Percentiles rank a stretch among this genome's conserved stretches.
These are phyloP conservation scores for rat (Rattus norvegicus) DNA, from an alignment of 2,113 vertebrate genomes.

Conservation along the genomic window DNA sequence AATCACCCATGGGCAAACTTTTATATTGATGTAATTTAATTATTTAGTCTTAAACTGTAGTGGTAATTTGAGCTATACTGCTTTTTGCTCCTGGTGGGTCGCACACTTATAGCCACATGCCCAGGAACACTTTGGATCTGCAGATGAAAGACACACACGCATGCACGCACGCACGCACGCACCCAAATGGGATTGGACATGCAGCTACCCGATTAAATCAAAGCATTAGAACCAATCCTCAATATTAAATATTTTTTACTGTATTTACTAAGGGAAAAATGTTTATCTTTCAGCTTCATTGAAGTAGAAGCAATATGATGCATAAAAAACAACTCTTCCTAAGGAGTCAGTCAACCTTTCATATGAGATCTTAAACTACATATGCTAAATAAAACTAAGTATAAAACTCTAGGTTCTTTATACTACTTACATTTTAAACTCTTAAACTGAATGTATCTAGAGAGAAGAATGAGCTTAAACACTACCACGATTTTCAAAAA, in stretches of 20 bases:
- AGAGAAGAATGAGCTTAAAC: not conserved
- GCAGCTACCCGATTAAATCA: too few species aligned
- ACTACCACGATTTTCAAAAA: not conserved
- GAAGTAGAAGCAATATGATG: not conserved
- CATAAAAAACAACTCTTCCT: not conserved
- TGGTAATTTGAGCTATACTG: too few species aligned
- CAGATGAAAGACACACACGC: too few species aligned
- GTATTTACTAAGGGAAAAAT: not conserved
- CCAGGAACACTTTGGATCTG: too few species aligned
- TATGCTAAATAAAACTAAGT: not conserved
- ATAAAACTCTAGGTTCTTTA: not conserved
- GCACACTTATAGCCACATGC: accelerated
- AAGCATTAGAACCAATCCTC: too few species aligned
- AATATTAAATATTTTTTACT: not conserved
- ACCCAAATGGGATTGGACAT: too few species aligned
- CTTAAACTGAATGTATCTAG: not conserved
- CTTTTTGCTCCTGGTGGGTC: too few species aligned
- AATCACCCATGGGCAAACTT: not conserved
- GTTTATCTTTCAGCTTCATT: not conserved
- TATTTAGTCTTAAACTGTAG: not conserved
- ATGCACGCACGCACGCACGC: too few species aligned
- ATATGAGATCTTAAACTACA: not conserved
- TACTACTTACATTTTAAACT: not conserved
- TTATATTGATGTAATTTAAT: not conserved
- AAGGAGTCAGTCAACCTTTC: not conserved